Evolutionary conservation across 2,113 vertebrate genomes (phyloP), one percentile per base, ranked within the genome.

Genomic region (Oplegnathus fasciatus): DNA sequence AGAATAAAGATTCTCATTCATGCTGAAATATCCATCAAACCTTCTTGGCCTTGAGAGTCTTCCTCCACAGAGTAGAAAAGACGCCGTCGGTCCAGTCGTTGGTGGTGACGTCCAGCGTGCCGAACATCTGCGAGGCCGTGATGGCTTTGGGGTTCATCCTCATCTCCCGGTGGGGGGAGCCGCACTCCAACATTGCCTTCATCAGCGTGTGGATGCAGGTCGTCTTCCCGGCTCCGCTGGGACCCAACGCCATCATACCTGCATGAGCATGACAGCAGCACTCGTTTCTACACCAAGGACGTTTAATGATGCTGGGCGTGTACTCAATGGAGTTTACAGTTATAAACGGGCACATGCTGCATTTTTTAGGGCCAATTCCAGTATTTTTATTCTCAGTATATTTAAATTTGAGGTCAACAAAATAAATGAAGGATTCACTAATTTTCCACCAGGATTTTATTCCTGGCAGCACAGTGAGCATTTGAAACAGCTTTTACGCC

Each of bases 81-180:
- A 97, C 77, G 24, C 97, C 97, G 91, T 97, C 97, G 57, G 97
- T 97, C 97, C 97, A 97, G 93, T 97, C 97, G 87, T 97, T 97
- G 89, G 97, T 97, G 85, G 96, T 95, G 81, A 96, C 96, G 87
- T 97, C 96, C 86, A 97, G 95, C 13, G 91, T 95, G 82, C 97
- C 97, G 30, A 97, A 97, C 97, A 97, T 97, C 94, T 97, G 97
- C 50, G 97, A 93, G 68, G 97, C 96, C 40, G 96, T 97, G 89
- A 97, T 96, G 79, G 97, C 96, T 86, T 97, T 97, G 44, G 97
- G 97, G 88, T 97, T 97, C 97, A 97, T 97, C 92, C 96, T 96
- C 96, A 97, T 96, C 91, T 97, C 96, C 77, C 95, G 95, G 93
- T 97, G 97, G 58, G 95, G 94, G 10, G 83, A 87, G 69, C 96